Percentiles rank a stretch among this genome's conserved stretches.
Conservation (phyloP, 2,888 invertebrate genomes). For the Tupiocoris notatus region DNA sequence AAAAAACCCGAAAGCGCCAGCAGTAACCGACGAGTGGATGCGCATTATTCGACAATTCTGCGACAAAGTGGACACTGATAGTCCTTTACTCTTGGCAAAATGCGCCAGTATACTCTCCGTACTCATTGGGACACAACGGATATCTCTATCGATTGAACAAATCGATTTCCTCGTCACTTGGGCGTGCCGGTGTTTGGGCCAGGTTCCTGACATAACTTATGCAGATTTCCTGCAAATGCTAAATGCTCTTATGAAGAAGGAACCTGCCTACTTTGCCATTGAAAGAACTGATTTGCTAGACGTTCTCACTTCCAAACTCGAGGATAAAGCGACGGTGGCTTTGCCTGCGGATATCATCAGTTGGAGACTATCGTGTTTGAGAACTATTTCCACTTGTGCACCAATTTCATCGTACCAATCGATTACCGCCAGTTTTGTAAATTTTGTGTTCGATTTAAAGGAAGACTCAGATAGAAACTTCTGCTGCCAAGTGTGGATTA, state of each 20-base stretch:
- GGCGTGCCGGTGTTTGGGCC: not conserved
- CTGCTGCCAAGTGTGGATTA: slow-evolving; percentile 19
- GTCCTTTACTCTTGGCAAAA: slow-evolving; percentile 18
- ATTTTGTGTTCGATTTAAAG: slow-evolving; percentile 11
- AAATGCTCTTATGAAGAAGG: slow-evolving; percentile 53
- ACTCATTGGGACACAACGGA: slow-evolving; percentile 12
- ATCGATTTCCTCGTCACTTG: slow-evolving; percentile 20
- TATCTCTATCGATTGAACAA: not conserved
- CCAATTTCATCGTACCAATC: not conserved
- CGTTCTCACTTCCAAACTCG: slow-evolving; percentile 31
- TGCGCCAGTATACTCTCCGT: slow-evolving; percentile 12
- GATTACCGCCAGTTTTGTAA: slow-evolving; percentile 21
- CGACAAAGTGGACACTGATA: slow-evolving; percentile 1
- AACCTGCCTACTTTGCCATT: slow-evolving; percentile 2
- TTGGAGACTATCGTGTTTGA: slow-evolving; percentile 43
- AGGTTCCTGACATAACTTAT: slow-evolving; percentile 51
- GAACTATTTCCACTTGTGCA: slow-evolving; percentile 30
- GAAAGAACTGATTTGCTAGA: slow-evolving; percentile 15
- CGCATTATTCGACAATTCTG: not conserved
- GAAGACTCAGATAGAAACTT: not conserved
- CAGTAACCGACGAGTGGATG: slow-evolving; percentile 8
- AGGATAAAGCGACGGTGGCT: slow-evolving; percentile 38
- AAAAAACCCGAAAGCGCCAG: not conserved
- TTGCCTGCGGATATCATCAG: slow-evolving; percentile 40
- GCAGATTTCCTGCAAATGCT: slow-evolving; percentile 54